Percentiles rank a stretch among this genome's conserved stretches.
Conservation (phyloP, 2,888 invertebrate genomes). For the Melieria omissa region DNA sequence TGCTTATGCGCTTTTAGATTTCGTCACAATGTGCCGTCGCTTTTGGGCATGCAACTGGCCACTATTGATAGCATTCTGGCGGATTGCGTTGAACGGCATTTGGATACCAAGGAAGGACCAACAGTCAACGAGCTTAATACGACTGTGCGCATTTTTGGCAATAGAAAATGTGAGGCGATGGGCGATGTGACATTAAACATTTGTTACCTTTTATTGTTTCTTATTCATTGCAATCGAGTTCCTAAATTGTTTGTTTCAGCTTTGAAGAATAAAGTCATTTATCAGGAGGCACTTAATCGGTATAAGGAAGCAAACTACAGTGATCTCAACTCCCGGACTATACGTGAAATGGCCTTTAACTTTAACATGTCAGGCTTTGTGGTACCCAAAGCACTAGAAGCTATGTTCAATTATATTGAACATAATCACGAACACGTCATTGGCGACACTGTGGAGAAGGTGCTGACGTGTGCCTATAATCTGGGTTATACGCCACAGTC, state of each 20-base stretch:
- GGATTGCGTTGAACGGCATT: constrained; percentile 59
- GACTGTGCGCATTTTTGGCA: constrained; percentile 59
- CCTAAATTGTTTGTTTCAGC: constrained; percentile 48
- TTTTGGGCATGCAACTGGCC: constrained; percentile 53
- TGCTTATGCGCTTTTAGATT: constrained; percentile 46
- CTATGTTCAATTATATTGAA: constrained; percentile 67
- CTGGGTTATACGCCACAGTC: constrained; percentile 69
- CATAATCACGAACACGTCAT: constrained; percentile 65
- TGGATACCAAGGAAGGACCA: constrained; percentile 50
- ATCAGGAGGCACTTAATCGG: constrained; percentile 61
- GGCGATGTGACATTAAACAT: neutral
- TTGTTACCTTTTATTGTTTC: neutral
- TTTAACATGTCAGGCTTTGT: constrained; percentile 65
- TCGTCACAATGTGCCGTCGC: constrained; percentile 52
- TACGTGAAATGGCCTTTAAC: constrained; percentile 67
- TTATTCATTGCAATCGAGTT: neutral
- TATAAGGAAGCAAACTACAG: constrained; percentile 59
- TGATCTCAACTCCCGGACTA: constrained; percentile 66
- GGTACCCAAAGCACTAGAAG: constrained; percentile 68
- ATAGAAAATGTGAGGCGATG: constrained; percentile 58
- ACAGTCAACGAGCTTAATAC: constrained; percentile 57
- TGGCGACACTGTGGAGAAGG: constrained; percentile 69
- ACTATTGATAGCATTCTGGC: constrained; percentile 60
- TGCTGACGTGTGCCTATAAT: constrained; percentile 68
- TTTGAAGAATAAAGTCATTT: constrained; percentile 60